Base-by-base conservation (phyloP, 2,797 vertebrate species). In the Gephyroberyx darwinii region DNA sequence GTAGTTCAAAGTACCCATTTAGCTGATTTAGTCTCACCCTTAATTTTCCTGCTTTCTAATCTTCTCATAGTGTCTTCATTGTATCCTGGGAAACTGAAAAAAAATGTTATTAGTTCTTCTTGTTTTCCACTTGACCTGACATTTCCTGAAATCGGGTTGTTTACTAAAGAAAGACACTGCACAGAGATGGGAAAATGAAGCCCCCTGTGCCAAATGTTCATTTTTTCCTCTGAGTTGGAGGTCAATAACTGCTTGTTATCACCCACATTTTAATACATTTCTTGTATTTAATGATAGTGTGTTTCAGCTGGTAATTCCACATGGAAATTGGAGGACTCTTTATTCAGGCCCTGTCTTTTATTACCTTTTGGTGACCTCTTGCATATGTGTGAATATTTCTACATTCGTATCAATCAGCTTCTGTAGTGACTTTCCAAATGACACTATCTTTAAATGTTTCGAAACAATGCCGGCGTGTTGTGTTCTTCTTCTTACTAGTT, bases 41-140 rank as follows among this genome's bases (percentile, higher is more conserved):
- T 71, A 19, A 66, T 78, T 84, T 84, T 71, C 26, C 14, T 33
- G 7, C 66, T 57, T 59, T 48, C 65, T 76, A 33, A 63, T 84
- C 31, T 66, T 69, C 70, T 58, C 35, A 39, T 69, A 19, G 7
- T 47, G 65, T 78, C 61, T 74, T 80, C 69, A 12, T 71, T 78
- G 81, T 77, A 62, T 71, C 79, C 64, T 43, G 47, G 74, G 47
- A 58, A 83, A 83, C 83, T 89, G 75, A 58, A 75, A 76, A 48
- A 86, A 75, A 79, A 75, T 80, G 77, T 77, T 56, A 83, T 86
- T 73, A 84, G 69, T 19, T 41, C 82, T 82, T 78, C 87, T 90
- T 90, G 79, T 88, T 91, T 89, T 86, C 84, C 83, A 83, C 87
- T 92, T 91, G 91, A 92, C 90, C 88, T 91, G 91, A 89, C 89